phyloP scores from a whole-genome alignment of 2,888 invertebrate genomes.

The Syritta pipiens region DNA sequence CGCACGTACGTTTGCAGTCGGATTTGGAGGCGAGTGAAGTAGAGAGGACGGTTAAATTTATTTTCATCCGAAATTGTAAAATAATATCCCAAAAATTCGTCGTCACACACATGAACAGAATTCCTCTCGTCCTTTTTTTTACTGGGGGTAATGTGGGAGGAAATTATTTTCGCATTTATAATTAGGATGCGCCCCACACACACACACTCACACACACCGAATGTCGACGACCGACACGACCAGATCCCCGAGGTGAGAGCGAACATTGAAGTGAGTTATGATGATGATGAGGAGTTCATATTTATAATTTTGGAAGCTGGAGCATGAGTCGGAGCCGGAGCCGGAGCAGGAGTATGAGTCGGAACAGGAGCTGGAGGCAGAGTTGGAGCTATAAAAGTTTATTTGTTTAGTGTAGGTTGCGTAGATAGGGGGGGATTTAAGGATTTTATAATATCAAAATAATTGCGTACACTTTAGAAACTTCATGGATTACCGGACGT shows the following conservation, averaged over 20 bases:
- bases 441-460: conserved; percentile 63
- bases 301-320: conserved; percentile 57
- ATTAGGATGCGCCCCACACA: conserved; percentile 54
- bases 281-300: conserved; percentile 62
- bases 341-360: too few species aligned
- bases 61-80: conserved; percentile 58
- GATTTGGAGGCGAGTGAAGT: conserved; percentile 16
- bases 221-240: conserved; percentile 13
- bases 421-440: conserved; percentile 26
- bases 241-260: conserved; percentile 11
- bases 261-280: conserved; percentile 54
- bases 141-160: conserved; percentile 39
- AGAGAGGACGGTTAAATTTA: conserved; percentile 25
- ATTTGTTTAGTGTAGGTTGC: conserved; percentile 49
- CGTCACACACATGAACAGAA: too few species aligned
- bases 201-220: conserved; percentile 30
- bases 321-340: too few species aligned
- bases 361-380: too few species aligned
- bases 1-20: conserved; percentile 52
- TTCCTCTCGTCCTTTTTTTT: background rate
- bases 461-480: conserved; percentile 62
- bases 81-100: conserved; percentile 57
- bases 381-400: conserved; percentile 61
- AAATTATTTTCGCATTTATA: conserved; percentile 68
- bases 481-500: conserved; percentile 62